Base-by-base conservation (phyloP, 2,888 invertebrate genomes). In the Scaptodrosophila latifasciaeformis region DNA sequence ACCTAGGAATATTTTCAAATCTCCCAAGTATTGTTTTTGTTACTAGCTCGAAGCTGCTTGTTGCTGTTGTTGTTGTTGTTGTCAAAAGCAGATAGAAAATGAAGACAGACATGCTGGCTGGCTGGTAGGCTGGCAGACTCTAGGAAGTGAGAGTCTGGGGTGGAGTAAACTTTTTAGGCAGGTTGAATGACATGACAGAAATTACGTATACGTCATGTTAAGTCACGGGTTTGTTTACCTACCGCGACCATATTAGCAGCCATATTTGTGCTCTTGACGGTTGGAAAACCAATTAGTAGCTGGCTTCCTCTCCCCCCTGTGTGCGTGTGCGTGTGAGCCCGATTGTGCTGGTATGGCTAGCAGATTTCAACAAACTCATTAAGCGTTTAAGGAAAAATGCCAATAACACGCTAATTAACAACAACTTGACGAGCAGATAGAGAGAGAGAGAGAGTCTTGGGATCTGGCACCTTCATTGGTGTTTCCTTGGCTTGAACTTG, bases 371-470 rank as follows among this genome's bases (percentile, higher is more conserved):
- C 51, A 59, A 70, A 72, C 71, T 78, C 71, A 71, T 76, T 81
- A 78, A 78, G 76, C 66, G 79, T 67, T 81, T 81, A 68, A 70
- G 71, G 58, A 59, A 64, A 81, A 75, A 78, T 81, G 75, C 76
- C 75, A 81, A 75, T 81, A 76, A 76, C 79, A 68, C 55, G 75
- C 75, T 81, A 76, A 76, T 76, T 76, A 76, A 67, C 65, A 60
- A 47, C 55, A 49, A 55, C 15, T 37, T 18, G 44, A 43, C 21
- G 21, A 9, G 42, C 43, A 21, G 46, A 30, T 12, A 44, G 35
- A 7, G 18, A 0, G 42, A 10, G 49, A 27, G 18, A 45, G 44
- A 18, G 39, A 46, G 35, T 46, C 42, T 4, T 30, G 21, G 57
- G 2, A 29, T 42, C 10, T 6, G 29, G 9, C 40, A 18, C n/a